These are phyloP conservation scores for Cephus sareptanus DNA, from an alignment of 2,888 invertebrate species.

Conservation along the genomic window DNA sequence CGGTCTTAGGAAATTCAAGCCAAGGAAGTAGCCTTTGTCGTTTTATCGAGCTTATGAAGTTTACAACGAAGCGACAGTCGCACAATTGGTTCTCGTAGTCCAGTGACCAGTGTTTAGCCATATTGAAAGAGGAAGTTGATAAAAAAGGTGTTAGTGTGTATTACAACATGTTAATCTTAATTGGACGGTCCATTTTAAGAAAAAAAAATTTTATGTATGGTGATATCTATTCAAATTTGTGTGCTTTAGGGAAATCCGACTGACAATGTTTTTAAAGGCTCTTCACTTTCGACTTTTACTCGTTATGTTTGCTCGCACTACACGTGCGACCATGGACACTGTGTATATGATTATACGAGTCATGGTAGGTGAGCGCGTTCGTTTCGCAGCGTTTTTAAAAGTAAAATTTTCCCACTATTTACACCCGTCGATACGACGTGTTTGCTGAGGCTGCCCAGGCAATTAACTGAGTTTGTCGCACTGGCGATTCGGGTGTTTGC, in stretches of 20 bases:
- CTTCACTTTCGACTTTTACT: neutral
- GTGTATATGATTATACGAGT: neutral
- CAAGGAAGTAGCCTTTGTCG: neutral
- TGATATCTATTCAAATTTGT: neutral
- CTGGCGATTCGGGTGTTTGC: constrained; percentile 33
- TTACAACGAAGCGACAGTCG: neutral
- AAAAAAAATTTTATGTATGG: neutral
- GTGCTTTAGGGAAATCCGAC: neutral
- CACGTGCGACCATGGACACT: neutral
- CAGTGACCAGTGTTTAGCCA: neutral
- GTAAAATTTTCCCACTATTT: constrained; percentile 42
- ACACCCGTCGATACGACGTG: constrained; percentile 42
- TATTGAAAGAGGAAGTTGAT: neutral
- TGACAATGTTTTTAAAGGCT: neutral
- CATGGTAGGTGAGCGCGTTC: neutral
- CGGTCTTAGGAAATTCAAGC: neutral
- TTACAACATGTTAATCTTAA: no score
- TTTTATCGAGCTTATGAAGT: neutral
- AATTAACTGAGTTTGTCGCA: constrained; percentile 46
- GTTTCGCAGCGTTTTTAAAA: constrained; percentile 23
- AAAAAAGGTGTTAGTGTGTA: no score
- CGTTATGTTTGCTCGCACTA: neutral
- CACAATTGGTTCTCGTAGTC: neutral
- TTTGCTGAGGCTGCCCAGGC: constrained; percentile 47
- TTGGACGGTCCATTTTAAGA: neutral